Evolutionary conservation across 2,888 invertebrate genomes (phyloP).

Genomic region (Hypomecis atomaria): DNA sequence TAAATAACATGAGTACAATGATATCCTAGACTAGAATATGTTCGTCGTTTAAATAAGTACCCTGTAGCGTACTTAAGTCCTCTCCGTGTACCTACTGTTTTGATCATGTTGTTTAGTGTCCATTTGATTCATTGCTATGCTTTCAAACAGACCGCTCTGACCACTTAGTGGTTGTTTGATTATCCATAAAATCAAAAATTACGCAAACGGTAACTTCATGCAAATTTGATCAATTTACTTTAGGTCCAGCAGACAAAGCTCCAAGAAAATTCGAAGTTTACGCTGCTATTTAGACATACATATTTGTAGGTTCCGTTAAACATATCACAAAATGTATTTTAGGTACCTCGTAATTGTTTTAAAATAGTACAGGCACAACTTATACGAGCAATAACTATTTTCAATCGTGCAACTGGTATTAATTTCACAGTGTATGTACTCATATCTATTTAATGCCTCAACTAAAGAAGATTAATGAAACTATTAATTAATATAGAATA

Average conservation of each 20-base stretch:
- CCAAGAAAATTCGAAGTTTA: constrained; percentile 11
- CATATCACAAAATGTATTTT: not conserved
- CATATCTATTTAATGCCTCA: too few relatives aligned
- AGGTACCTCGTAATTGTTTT: too few relatives aligned
- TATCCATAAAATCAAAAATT: constrained; percentile 70
- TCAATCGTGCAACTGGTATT: too few relatives aligned
- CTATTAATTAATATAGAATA: too few relatives aligned
- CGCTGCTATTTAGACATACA: constrained; percentile 6
- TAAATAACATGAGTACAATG: too few relatives aligned
- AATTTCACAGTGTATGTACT: too few relatives aligned
- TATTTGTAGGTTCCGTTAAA: constrained; percentile 20
- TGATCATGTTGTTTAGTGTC: constrained; percentile 33
- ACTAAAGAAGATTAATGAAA: too few relatives aligned
- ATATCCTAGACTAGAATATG: too few relatives aligned
- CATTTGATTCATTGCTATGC: constrained; percentile 45
- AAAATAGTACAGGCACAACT: too few relatives aligned
- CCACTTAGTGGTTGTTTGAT: constrained; percentile 53
- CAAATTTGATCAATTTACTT: constrained; percentile 61
- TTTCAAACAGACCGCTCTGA: constrained; percentile 43
- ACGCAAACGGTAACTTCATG: constrained; percentile 67
- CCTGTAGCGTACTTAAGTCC: too few relatives aligned
- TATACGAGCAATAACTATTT: too few relatives aligned
- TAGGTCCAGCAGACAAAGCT: constrained; percentile 30
- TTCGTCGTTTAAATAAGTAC: too few relatives aligned
- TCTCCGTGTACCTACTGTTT: not conserved